phyloP scores from a whole-genome alignment of 2,113 vertebrate species.

The Onychostruthus taczanowskii region DNA sequence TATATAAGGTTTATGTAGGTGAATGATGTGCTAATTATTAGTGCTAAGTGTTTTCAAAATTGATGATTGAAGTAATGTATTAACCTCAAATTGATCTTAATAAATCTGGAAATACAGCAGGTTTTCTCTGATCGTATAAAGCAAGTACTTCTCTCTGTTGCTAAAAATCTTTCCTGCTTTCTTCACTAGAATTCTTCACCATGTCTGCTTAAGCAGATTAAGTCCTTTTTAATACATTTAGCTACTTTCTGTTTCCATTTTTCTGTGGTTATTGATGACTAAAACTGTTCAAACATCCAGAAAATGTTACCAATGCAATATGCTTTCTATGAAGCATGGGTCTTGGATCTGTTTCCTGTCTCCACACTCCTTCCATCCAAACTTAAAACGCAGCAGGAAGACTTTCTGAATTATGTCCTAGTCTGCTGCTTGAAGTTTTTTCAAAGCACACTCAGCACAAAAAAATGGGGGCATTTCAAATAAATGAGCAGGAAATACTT shows the following conservation, averaged over 20 bases:
- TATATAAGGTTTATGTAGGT: not conserved
- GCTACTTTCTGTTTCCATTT: not conserved
- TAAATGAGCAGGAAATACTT: not conserved
- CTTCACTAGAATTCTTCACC: not conserved
- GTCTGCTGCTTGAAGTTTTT: not conserved
- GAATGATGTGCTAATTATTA: not conserved
- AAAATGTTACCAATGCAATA: not conserved
- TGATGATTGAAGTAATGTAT: not conserved
- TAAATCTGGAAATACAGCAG: not conserved
- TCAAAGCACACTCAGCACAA: not conserved
- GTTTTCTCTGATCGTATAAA: not conserved
- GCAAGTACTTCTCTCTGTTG: not conserved
- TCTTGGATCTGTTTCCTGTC: not conserved
- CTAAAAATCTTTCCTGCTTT: not conserved
- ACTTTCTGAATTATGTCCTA: not conserved
- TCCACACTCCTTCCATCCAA: not conserved
- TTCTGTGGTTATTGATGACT: not conserved
- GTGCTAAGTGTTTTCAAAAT: not conserved
- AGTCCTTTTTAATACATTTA: not conserved
- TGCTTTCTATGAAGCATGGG: not conserved
- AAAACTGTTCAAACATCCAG: not conserved
- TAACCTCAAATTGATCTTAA: not conserved
- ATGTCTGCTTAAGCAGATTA: not conserved
- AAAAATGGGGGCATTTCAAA: not conserved
- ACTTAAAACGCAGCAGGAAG: not conserved